Evolutionary conservation across 2,888 invertebrate species (phyloP).

Genomic region (Lepeophtheirus nordmannii): DNA sequence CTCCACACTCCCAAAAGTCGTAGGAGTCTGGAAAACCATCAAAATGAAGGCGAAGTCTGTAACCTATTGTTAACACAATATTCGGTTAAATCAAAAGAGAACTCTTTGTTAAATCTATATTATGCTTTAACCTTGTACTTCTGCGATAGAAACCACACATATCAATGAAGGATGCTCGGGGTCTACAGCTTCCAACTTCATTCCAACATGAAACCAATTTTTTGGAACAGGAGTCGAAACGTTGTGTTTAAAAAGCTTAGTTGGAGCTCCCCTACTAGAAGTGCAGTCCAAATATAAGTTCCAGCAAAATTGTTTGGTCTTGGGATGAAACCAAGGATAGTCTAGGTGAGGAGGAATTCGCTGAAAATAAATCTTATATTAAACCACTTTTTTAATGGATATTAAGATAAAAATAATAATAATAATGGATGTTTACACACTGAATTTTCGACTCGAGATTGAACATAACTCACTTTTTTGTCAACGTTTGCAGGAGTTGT

Average conservation of each 20-base stretch:
- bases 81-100: not conserved
- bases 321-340: slow-evolving; percentile 53
- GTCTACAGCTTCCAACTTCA: slow-evolving; percentile 85
- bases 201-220: slow-evolving; percentile 45
- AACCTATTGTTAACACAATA: slow-evolving; percentile 43
- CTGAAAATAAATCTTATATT: not conserved
- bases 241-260: slow-evolving; percentile 42
- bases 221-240: not conserved
- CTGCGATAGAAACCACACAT: slow-evolving; percentile 69
- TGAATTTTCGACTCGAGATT: too few species aligned
- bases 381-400: too few species aligned
- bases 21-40: slow-evolving; percentile 75
- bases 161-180: slow-evolving; percentile 75
- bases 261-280: slow-evolving; percentile 55
- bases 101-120: too few species aligned
- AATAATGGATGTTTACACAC: too few species aligned
- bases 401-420: too few species aligned
- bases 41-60: slow-evolving; percentile 69
- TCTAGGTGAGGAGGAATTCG: not conserved
- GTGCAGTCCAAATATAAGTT: slow-evolving; percentile 54
- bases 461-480: too few species aligned
- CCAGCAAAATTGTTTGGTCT: slow-evolving; percentile 57
- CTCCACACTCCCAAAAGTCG: slow-evolving; percentile 86
- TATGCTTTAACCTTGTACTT: slow-evolving; percentile 39
- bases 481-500: not conserved